Evolutionary conservation across 2,113 vertebrate species (phyloP), one percentile per base, ranked within the genome.

Genomic region (Bambusicola thoracicus): DNA sequence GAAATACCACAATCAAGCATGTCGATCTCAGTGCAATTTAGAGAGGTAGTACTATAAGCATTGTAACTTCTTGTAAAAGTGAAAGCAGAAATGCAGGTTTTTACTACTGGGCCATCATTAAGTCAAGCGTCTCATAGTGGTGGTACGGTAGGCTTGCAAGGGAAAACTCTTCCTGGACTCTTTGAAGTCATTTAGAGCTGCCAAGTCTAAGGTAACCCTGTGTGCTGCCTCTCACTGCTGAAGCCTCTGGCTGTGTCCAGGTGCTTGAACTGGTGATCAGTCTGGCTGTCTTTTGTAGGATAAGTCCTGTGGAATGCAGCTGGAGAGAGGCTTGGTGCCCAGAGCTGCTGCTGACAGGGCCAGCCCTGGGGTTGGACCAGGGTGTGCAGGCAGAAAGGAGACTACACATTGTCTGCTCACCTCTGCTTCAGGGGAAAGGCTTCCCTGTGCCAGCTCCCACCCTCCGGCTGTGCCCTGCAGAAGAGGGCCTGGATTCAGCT

Each of bases 371-470:
- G 6, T 43, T 55, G 48, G 40, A 19, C 6, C 30, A 34, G 22
- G 17, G n/a, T 40, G 6, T 34, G 29, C 20, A 36, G 25, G 11
- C 7, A 44, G 27, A 22, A 43, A 17, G 21, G 41, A 73, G 8
- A 13, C 6, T n/a, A 53, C 34, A 20, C 11, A 65, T 24, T 6
- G 27, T 7, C 4, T 0, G 41, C 46, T 49, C 1, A 0, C 20
- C 29, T 59, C 2, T 48, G 12, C 22, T 62, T 6, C 43, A 7
- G 18, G 13, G 24, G 12, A 74, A 32, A 62, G 30, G 8, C 55
- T 81, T 70, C 34, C 34, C 1, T 1, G 2, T 27, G 20, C 4
- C 44, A 65, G 40, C 11, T 44, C n/a, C 9, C 4, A 8, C 5
- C 6, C 15, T 3, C 7, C 6, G 18, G 3, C 34, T 13, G 1